phyloP scores from a whole-genome alignment of 2,797 vertebrate genomes.

The Lagodon rhomboides region DNA sequence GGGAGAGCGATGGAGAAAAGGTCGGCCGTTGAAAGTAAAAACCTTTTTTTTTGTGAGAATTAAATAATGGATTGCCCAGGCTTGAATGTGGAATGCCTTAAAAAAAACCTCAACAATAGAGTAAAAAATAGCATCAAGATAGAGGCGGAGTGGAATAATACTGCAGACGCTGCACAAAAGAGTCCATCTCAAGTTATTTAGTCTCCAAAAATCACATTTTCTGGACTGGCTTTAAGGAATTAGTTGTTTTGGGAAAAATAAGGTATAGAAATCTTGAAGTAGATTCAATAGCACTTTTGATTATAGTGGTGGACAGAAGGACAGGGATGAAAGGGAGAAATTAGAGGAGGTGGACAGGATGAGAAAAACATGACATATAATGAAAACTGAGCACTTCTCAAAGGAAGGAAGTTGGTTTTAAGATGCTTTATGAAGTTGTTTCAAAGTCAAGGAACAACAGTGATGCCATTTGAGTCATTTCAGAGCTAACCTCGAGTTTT shows the following conservation, averaged over 20 bases:
- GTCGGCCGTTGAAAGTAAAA: constrained; percentile 35
- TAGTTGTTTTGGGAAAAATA: neutral
- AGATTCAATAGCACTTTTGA: neutral
- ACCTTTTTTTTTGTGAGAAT: constrained; percentile 24
- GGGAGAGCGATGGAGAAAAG: constrained; percentile 22
- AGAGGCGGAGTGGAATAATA: constrained; percentile 7
- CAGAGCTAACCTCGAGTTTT: too few relatives aligned
- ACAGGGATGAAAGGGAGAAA: neutral
- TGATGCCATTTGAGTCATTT: too few relatives aligned
- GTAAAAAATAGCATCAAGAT: neutral
- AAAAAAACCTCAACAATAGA: constrained; percentile 15
- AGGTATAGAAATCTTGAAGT: neutral
- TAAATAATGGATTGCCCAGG: constrained; percentile 23
- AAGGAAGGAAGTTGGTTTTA: neutral
- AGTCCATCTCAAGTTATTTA: neutral
- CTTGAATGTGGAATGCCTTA: neutral
- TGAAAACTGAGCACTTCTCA: neutral
- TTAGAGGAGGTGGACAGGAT: neutral
- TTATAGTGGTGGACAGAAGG: neutral
- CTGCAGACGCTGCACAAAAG: constrained; percentile 12
- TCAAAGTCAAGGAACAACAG: neutral
- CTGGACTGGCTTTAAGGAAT: neutral
- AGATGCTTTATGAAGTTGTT: neutral
- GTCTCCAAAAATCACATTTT: neutral
- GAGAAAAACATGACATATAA: neutral